These are phyloP conservation scores for Thunnus albacares DNA, from an alignment of 2,797 vertebrate species.

Conservation along the genomic window DNA sequence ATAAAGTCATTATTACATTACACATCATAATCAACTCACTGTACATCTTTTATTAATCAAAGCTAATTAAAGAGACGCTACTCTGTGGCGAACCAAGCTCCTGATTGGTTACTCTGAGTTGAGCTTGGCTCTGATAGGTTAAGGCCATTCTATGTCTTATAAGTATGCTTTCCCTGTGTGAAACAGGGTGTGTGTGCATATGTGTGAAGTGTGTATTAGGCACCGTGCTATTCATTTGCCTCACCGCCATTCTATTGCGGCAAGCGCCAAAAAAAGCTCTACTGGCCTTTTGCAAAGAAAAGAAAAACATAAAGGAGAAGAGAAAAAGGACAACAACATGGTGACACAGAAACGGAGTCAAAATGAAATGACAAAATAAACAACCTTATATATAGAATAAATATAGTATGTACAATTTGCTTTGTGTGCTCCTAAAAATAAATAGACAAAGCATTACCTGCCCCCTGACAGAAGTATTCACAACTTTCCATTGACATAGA, in stretches of 20 bases:
- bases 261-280: slow-evolving; percentile 64
- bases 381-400: slow-evolving; percentile 90
- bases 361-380: slow-evolving; percentile 87
- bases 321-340: slow-evolving; percentile 62
- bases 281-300: slow-evolving; percentile 77
- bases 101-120: slow-evolving; percentile 76
- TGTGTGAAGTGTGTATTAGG: slow-evolving; percentile 76
- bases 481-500: slow-evolving; percentile 78
- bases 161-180: slow-evolving; percentile 43
- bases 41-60: slow-evolving; percentile 78
- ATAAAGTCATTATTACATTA: slow-evolving; percentile 73
- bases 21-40: slow-evolving; percentile 74
- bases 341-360: slow-evolving; percentile 70
- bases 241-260: slow-evolving; percentile 52
- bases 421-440: slow-evolving; percentile 90
- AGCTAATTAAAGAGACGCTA: slow-evolving; percentile 77
- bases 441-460: slow-evolving; percentile 88
- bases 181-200: slow-evolving; percentile 36
- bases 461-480: slow-evolving; percentile 87
- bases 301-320: slow-evolving; percentile 55
- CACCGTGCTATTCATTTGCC: slow-evolving; percentile 78
- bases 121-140: slow-evolving; percentile 83
- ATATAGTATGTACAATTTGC: slow-evolving; percentile 90
- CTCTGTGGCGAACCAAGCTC: slow-evolving; percentile 68
- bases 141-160: slow-evolving; percentile 79